phyloP scores from a whole-genome alignment of 2,113 vertebrate genomes.

The Camelus dromedarius region DNA sequence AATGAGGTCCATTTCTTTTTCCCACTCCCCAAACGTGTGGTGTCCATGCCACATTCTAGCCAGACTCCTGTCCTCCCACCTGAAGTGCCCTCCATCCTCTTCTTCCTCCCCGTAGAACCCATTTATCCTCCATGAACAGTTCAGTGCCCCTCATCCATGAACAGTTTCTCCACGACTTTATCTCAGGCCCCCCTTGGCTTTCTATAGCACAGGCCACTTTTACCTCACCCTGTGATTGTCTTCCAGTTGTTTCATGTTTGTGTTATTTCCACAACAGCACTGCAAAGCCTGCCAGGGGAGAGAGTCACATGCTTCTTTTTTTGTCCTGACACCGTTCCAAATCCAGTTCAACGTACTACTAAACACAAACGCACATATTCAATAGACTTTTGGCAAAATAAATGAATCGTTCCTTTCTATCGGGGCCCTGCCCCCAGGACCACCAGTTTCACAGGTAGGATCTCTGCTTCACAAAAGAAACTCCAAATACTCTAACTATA shows the following conservation, averaged over 20 bases:
- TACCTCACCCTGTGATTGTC: neutral
- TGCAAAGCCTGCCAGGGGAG: neutral
- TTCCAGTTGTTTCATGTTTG: neutral
- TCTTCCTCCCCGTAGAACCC: neutral
- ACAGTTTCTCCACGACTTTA: neutral
- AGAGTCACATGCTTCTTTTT: neutral
- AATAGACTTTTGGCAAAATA: neutral
- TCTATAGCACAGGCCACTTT: neutral
- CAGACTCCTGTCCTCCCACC: neutral
- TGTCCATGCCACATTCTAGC: neutral
- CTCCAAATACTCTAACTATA: neutral
- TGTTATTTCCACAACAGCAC: neutral
- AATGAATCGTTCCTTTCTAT: neutral
- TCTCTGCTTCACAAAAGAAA: slow-evolving; percentile 29
- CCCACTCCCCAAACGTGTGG: neutral
- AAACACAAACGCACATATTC: neutral
- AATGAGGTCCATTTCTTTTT: neutral
- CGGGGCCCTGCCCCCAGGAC: neutral
- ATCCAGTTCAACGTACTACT: neutral
- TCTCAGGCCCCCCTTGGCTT: neutral
- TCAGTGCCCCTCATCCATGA: neutral
- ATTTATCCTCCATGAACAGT: neutral
- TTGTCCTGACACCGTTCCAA: neutral
- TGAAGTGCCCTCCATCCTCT: neutral
- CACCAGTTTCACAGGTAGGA: neutral